Percentiles rank a stretch among this genome's conserved stretches.
Conservation (phyloP, 2,113 vertebrate genomes). For the Semnornis frantzii region DNA sequence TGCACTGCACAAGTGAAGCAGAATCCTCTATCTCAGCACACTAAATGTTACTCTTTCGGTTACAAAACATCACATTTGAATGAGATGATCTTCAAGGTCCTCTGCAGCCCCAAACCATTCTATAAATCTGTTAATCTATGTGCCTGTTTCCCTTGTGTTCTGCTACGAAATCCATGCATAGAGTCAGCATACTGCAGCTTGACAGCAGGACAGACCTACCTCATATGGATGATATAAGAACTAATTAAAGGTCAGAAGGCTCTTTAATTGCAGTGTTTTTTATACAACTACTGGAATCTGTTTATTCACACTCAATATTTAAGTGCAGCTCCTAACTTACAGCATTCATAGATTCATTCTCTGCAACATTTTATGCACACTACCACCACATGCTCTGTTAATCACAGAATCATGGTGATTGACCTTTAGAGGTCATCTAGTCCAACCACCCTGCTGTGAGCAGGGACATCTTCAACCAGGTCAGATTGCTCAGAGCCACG, state of each 20-base stretch:
- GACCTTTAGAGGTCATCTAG: too few species aligned
- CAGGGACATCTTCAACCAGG: too few species aligned
- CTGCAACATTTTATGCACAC: not conserved
- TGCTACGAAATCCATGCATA: fast-evolving
- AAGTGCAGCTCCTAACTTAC: not conserved
- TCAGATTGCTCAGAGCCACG: too few species aligned
- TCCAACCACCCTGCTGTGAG: too few species aligned
- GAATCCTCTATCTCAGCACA: not conserved
- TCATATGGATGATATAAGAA: not conserved
- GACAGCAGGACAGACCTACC: not conserved
- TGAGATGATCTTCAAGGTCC: too few species aligned
- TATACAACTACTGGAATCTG: not conserved
- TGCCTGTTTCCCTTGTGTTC: not conserved
- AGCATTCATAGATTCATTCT: not conserved
- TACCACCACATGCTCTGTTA: not conserved
- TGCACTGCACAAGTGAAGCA: not conserved
- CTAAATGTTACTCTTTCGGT: not conserved
- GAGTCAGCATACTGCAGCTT: not conserved
- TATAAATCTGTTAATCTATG: too few species aligned
- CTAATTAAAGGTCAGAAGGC: not conserved
- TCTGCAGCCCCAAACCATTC: too few species aligned
- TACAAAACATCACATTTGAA: not conserved
- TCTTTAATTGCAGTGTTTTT: not conserved
- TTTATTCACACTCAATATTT: not conserved
- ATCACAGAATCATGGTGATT: too few species aligned